These are phyloP conservation scores for Opisthocomus hoazin DNA, from an alignment of 2,113 vertebrate genomes.

Conservation along the genomic window DNA sequence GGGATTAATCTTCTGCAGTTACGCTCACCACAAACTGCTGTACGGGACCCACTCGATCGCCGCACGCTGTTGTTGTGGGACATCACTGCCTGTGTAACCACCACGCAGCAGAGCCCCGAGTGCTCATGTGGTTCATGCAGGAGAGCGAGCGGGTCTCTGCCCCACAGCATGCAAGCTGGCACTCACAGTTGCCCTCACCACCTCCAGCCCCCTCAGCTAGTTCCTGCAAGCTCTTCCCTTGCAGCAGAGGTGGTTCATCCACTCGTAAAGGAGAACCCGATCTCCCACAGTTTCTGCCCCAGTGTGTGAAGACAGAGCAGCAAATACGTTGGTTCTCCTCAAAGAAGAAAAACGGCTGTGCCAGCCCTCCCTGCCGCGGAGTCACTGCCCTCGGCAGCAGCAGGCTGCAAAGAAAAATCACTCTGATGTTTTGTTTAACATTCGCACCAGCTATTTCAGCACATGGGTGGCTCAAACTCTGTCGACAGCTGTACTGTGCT, in stretches of 20 bases:
- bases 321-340: not conserved
- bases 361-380: not conserved
- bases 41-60: not conserved
- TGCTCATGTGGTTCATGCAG: fast-evolving
- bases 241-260: not conserved
- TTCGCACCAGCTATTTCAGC: not conserved
- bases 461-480: not conserved
- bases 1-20: not conserved
- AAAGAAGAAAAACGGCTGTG: not conserved
- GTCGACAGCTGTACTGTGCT: not conserved
- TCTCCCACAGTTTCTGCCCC: not conserved
- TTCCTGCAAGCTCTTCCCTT: not conserved
- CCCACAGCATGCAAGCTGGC: not conserved
- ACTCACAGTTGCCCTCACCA: not conserved
- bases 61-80: not conserved
- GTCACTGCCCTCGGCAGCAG: not conserved
- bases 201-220: not conserved
- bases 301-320: not conserved
- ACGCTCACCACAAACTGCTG: not conserved
- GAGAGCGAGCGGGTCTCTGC: not conserved
- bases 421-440: not conserved
- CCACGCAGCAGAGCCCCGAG: fast-evolving
- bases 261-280: not conserved
- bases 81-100: not conserved
- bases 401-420: not conserved